Conservation (phyloP, 1,140 invertebrate genomes). For the Leptinotarsa texana region DNA sequence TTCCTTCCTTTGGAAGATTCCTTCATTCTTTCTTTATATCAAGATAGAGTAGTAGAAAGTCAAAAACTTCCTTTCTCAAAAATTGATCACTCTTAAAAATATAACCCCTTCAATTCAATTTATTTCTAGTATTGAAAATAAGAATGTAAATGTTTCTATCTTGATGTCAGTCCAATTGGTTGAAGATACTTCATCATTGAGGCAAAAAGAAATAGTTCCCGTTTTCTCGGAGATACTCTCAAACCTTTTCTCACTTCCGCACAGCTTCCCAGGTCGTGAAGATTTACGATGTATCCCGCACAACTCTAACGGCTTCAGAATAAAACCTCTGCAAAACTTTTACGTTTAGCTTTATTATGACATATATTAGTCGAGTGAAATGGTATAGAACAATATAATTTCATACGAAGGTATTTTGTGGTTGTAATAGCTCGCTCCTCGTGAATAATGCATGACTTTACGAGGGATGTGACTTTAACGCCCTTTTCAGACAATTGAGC, state of each 20-base stretch:
- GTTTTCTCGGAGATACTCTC: no score
- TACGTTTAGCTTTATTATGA: slow-evolving; percentile 3
- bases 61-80: no score
- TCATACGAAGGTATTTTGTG: slow-evolving; percentile 3
- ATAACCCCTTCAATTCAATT: no score
- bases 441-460: neutral
- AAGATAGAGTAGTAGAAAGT: no score
- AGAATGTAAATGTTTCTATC: no score
- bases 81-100: no score
- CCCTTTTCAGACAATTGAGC: neutral
- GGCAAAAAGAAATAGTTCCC: no score
- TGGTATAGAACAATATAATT: slow-evolving; percentile 8
- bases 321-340: neutral
- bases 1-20: no score
- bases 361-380: neutral
- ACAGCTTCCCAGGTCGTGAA: neutral
- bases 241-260: neutral
- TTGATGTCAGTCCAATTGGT: no score
- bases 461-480: neutral
- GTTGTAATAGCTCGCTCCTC: neutral
- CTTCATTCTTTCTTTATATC: no score
- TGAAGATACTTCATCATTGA: no score
- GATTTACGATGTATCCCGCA: neutral
- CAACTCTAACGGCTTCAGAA: neutral
- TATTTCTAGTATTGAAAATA: no score